Evolutionary conservation across 2,797 vertebrate genomes (phyloP).

Genomic region (Psittacula derbiana): DNA sequence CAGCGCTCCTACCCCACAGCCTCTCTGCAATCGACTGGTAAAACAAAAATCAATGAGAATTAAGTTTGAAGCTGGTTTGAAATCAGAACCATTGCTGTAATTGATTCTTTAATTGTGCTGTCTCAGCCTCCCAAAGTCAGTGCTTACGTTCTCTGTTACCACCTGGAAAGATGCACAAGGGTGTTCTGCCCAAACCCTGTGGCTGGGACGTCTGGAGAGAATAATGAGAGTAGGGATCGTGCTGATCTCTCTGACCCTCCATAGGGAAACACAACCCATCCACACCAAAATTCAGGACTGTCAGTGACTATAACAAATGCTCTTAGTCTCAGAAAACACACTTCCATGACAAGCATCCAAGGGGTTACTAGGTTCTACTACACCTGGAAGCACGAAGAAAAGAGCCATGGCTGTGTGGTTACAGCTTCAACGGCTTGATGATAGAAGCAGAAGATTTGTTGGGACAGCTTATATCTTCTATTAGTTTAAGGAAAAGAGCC

Average conservation of each 20-base stretch:
- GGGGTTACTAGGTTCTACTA: not conserved
- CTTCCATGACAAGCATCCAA: not conserved
- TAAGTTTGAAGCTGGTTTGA: not conserved
- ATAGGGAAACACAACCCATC: not conserved
- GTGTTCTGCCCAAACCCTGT: not conserved
- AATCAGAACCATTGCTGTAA: not conserved
- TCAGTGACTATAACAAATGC: not conserved
- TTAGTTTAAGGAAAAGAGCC: not conserved
- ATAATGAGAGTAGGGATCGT: not conserved
- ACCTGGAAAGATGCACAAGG: not conserved
- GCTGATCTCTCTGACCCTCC: not conserved
- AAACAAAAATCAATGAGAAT: constrained; percentile 20
- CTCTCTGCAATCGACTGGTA: not conserved
- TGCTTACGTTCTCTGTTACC: not conserved
- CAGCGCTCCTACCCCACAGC: not conserved
- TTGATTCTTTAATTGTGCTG: not conserved
- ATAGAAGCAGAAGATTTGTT: not conserved
- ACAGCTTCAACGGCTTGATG: not conserved
- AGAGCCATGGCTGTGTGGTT: not conserved
- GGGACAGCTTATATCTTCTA: not conserved
- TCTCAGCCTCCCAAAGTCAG: not conserved
- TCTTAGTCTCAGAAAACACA: not conserved
- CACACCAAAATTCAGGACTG: not conserved
- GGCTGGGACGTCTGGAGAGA: not conserved
- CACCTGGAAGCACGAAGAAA: not conserved